Evolutionary conservation across 2,888 invertebrate genomes (phyloP).

Genomic region (Macrosoma leucophasiata): DNA sequence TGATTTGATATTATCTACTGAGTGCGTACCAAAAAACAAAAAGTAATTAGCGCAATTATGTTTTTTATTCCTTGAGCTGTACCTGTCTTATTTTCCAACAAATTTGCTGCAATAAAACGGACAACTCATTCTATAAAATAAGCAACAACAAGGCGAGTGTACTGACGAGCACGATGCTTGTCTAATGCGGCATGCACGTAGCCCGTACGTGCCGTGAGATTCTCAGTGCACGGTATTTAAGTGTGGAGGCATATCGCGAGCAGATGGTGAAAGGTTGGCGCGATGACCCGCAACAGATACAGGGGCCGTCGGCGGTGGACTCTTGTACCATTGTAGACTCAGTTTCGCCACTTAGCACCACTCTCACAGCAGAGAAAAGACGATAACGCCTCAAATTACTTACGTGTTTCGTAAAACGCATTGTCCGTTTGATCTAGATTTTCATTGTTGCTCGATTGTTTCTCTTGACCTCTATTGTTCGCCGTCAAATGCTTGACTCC

Average conservation of each 20-base stretch:
- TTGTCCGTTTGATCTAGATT: constrained; percentile 69
- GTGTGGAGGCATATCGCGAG: no score
- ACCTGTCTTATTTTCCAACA: no score
- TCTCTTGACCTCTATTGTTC: constrained; percentile 43
- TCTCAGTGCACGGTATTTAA: no score
- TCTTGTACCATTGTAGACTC: constrained; percentile 47
- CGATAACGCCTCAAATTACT: constrained; percentile 57
- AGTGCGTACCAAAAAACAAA: no score
- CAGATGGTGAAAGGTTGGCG: constrained; percentile 53
- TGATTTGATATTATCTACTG: no score
- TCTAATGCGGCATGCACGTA: no score
- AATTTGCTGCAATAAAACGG: constrained; percentile 16
- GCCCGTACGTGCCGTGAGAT: no score
- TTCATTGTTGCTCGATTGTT: constrained; percentile 43
- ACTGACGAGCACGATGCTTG: no score
- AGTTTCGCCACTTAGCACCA: constrained; percentile 65
- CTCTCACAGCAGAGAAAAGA: constrained; percentile 62
- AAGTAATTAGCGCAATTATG: no score
- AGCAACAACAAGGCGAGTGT: not conserved
- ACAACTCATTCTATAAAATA: constrained; percentile 2
- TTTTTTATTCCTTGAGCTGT: no score
- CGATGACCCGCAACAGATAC: constrained; percentile 52
- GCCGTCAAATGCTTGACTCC: constrained; percentile 19
- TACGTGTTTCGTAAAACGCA: constrained; percentile 61
- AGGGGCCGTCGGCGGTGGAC: constrained; percentile 33